Evolutionary conservation across 2,797 vertebrate species (phyloP).

Genomic region (Catharus ustulatus): DNA sequence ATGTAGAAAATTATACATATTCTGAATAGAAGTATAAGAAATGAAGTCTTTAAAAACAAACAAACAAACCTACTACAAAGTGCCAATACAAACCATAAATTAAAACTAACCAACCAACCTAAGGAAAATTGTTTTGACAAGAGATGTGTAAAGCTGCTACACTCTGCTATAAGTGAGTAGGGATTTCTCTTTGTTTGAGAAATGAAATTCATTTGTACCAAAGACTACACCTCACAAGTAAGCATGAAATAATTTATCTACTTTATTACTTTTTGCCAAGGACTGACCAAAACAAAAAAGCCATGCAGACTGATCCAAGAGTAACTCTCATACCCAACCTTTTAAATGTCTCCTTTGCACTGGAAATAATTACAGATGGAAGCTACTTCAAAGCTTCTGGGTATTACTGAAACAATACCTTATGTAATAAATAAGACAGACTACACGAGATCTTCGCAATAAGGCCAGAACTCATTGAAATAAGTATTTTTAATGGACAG

Average conservation of each 20-base stretch:
- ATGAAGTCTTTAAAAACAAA: neutral
- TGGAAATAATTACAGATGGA: neutral
- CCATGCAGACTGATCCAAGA: neutral
- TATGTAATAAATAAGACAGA: neutral
- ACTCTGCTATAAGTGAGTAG: neutral
- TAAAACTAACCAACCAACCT: neutral
- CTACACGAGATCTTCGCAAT: neutral
- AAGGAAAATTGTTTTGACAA: neutral
- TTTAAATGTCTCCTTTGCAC: neutral
- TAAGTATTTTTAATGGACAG: neutral
- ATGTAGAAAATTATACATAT: neutral
- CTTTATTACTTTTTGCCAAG: neutral
- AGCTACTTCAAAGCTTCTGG: neutral
- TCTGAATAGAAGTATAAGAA: neutral
- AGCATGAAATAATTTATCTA: neutral
- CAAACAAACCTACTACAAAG: neutral
- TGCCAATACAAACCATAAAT: neutral
- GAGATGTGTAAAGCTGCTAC: neutral
- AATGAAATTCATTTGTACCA: neutral
- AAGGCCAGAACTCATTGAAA: neutral
- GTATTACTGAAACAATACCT: neutral
- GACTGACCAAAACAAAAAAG: neutral
- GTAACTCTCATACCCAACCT: neutral
- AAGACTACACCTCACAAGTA: neutral
- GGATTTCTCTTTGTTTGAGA: too few species aligned